Conservation (phyloP, 2,888 invertebrate genomes). For the Sipha maydis region DNA sequence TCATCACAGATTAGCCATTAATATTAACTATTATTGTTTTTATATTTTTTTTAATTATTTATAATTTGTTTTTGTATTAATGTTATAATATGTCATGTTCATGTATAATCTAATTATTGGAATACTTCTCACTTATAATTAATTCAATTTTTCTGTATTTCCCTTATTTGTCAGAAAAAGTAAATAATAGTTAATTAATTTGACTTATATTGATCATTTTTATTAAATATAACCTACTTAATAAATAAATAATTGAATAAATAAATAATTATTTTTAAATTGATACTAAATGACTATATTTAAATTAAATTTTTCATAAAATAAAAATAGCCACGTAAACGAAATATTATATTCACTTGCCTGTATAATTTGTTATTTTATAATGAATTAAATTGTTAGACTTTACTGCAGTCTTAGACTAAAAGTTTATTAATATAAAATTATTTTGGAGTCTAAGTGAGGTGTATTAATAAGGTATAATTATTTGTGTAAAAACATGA, state of each 20-base stretch:
- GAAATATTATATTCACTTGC: not conserved
- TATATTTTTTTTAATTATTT: not conserved
- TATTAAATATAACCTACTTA: too few relatives aligned
- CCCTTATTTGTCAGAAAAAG: not conserved
- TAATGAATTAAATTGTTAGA: conserved; percentile 5
- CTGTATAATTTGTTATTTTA: not conserved
- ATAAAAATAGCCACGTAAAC: too few relatives aligned
- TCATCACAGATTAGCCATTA: not conserved
- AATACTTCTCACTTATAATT: conserved; percentile 15
- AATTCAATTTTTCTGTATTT: not conserved
- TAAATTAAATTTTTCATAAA: too few relatives aligned
- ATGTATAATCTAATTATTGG: not conserved
- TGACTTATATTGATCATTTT: too few relatives aligned
- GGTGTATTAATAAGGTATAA: too few relatives aligned
- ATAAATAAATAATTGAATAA: too few relatives aligned
- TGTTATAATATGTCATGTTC: not conserved
- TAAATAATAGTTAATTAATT: too few relatives aligned
- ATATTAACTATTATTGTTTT: conserved; percentile 6
- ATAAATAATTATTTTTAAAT: too few relatives aligned
- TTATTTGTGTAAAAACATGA: too few relatives aligned
- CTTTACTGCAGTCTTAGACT: not conserved
- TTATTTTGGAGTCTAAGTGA: not conserved
- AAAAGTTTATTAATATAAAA: conserved; percentile 4
- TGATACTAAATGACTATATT: too few relatives aligned
- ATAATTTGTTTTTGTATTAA: not conserved